These are phyloP conservation scores for Ephestia elutella DNA, from an alignment of 1,140 invertebrate species.

Conservation along the genomic window DNA sequence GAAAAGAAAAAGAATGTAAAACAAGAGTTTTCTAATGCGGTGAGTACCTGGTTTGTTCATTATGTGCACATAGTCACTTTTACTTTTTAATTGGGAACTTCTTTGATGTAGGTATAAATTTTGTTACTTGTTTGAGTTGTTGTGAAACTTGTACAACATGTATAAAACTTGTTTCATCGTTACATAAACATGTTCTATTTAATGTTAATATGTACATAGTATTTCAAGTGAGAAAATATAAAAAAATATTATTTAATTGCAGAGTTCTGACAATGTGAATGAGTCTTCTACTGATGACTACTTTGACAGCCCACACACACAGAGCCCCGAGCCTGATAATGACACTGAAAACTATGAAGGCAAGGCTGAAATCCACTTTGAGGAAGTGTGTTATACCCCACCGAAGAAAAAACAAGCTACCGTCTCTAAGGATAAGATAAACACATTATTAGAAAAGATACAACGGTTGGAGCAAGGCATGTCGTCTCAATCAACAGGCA, in stretches of 20 bases:
- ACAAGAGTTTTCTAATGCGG: background rate
- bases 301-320: background rate
- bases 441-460: background rate
- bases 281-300: background rate
- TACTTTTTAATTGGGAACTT: too few species aligned
- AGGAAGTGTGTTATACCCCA: background rate
- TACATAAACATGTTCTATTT: too few species aligned
- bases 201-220: too few species aligned
- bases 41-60: background rate
- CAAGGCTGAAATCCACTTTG: background rate
- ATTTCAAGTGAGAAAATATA: too few species aligned
- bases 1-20: background rate
- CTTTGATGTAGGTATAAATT: too few species aligned
- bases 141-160: too few species aligned
- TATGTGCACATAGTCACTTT: too few species aligned
- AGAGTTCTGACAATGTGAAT: background rate
- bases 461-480: background rate
- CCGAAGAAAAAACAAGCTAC: background rate
- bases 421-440: background rate
- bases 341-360: background rate
- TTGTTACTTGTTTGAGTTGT: too few species aligned
- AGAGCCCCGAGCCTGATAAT: background rate
- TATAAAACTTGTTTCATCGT: too few species aligned
- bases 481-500: background rate
- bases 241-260: too few species aligned